Percentiles rank a stretch among this genome's conserved stretches.
These are phyloP conservation scores for Heliconius cydno DNA, from an alignment of 2,888 invertebrate species.

Conservation along the genomic window DNA sequence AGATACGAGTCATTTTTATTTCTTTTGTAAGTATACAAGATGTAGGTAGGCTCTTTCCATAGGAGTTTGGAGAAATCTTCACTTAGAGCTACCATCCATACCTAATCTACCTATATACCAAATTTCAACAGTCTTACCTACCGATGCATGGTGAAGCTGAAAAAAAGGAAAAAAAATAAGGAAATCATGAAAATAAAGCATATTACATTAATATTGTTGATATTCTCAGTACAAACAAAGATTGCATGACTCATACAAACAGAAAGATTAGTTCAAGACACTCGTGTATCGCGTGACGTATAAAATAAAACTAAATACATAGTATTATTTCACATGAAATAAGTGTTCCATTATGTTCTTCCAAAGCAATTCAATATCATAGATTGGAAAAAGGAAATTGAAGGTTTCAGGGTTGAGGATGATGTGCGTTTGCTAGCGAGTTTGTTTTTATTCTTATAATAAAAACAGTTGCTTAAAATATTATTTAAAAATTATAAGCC, in stretches of 20 bases:
- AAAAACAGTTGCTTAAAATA: too few relatives aligned
- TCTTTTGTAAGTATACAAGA: too few relatives aligned
- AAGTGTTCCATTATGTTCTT: slow-evolving; percentile 71
- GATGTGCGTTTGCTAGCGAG: slow-evolving; percentile 29
- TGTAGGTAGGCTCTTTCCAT: too few relatives aligned
- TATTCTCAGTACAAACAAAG: background rate
- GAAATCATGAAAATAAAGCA: background rate
- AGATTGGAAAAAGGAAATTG: slow-evolving; percentile 77
- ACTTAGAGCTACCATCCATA: too few relatives aligned
- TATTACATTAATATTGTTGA: background rate
- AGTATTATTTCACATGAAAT: slow-evolving; percentile 62
- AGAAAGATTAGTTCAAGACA: slow-evolving; percentile 5
- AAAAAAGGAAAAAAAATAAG: background rate
- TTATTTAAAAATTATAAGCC: too few relatives aligned
- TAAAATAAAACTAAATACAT: slow-evolving; percentile 33
- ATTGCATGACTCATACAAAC: slow-evolving; percentile 7
- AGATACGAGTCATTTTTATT: too few relatives aligned
- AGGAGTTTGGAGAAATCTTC: too few relatives aligned
- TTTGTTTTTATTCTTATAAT: background rate
- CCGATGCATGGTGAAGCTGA: background rate
- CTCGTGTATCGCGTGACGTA: slow-evolving; percentile 27
- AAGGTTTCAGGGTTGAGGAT: slow-evolving; percentile 57
- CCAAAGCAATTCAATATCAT: slow-evolving; percentile 76
- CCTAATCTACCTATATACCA: background rate
- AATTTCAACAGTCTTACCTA: background rate